Percentiles rank a stretch among this genome's conserved stretches.
Evolutionary conservation across 2,888 invertebrate species (phyloP).

Genomic region (Yponomeuta cagnagella): DNA sequence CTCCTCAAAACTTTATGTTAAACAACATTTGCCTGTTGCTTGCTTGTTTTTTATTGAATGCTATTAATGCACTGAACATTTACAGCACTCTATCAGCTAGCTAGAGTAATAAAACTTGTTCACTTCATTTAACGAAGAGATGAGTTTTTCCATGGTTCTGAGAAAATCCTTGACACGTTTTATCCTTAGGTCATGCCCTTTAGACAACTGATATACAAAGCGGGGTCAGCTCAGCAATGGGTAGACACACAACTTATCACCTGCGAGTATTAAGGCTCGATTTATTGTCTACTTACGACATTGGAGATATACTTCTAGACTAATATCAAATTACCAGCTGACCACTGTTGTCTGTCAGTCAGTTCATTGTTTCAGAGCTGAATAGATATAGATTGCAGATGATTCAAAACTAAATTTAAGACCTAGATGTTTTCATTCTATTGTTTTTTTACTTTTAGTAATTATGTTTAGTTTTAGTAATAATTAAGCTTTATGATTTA

Average conservation of each 20-base stretch:
- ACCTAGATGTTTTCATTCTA: too few species aligned
- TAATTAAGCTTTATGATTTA: too few species aligned
- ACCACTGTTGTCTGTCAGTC: neutral
- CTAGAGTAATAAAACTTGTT: neutral
- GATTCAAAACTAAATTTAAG: neutral
- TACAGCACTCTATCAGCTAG: neutral
- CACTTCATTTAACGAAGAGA: neutral
- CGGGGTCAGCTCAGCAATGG: neutral
- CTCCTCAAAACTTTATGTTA: too few species aligned
- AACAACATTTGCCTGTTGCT: too few species aligned
- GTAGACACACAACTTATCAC: neutral
- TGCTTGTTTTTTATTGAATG: too few species aligned
- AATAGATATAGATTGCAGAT: neutral
- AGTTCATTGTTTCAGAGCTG: neutral
- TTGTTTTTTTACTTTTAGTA: too few species aligned
- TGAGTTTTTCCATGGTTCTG: neutral
- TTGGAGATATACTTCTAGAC: neutral
- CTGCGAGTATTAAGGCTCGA: too few species aligned
- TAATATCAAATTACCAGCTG: neutral
- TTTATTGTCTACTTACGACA: neutral
- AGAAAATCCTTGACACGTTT: constrained; percentile 4
- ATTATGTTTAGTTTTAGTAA: too few species aligned
- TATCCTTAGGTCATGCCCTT: constrained; percentile 7
- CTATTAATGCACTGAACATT: neutral
- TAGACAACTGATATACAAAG: neutral